Base-by-base conservation (phyloP, 1,140 invertebrate genomes). In the Anastrepha obliqua region DNA sequence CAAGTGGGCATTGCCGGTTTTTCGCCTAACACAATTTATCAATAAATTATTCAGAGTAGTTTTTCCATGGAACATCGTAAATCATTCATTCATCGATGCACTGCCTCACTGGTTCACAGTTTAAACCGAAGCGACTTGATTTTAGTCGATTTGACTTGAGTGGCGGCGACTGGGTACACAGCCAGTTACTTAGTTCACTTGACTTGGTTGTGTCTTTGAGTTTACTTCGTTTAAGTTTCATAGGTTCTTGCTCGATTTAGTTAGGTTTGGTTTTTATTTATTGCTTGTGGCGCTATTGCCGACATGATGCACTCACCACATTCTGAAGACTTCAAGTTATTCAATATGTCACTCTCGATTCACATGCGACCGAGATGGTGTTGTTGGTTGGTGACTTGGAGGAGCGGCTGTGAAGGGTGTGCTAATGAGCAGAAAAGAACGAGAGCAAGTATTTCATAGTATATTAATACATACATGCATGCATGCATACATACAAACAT, bases 51-150 rank as follows among this genome's bases (percentile, higher is more conserved):
- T 88, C 65, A 62, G 58, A 59, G 86, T 55, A 88, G 86, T 78
- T 88, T 88, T 67, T 86, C 65, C 70, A 64, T 58, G 70, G 39
- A 88, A 87, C 88, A 87, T 88, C 88, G 88, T 88, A 88, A 88
- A 88, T 88, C 88, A 88, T 88, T 88, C 88, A 88, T 88, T 88
- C 88, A 88, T 88, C 86, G 86, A 88, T 87, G 74, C 74, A 87
- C 64, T 87, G 74, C 74, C 6, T 55, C 74, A n/a, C 20, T 55
- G 17, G 44, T 81, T 81, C 74, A 81, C 74, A 81, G 74, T 81
- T 81, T 81, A 81, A 81, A 81, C 47, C 20, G n/a, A 81, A 81
- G 47, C 42, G 47, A 55, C 74, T 51, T 29, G 74, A 81, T n/a
- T 81, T 81, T 47, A 47, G 47, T 47, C 44, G 39, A 70, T 42